Evolutionary conservation across 2,113 vertebrate species (phyloP).

Genomic region (Rhea pennata): DNA sequence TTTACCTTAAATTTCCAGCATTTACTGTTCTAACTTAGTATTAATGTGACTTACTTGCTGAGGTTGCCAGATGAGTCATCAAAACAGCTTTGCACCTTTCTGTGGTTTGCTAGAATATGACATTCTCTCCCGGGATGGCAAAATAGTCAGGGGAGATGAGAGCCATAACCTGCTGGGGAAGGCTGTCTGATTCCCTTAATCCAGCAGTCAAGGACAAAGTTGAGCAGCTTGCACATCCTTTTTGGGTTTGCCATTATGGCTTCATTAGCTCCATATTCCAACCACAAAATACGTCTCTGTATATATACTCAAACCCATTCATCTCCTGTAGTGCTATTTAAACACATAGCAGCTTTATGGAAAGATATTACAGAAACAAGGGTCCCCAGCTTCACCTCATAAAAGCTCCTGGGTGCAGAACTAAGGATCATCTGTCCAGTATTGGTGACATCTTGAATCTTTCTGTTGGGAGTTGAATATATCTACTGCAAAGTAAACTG

Average conservation of each 20-base stretch:
- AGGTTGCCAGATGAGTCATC: constrained; percentile 5
- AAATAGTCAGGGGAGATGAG: neutral
- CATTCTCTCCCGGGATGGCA: neutral
- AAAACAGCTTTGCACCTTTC: constrained; percentile 24
- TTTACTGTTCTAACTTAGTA: neutral
- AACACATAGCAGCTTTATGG: neutral
- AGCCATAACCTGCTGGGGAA: neutral
- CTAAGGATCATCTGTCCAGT: neutral
- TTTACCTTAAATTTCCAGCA: neutral
- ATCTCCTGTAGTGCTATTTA: neutral
- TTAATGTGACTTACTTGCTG: neutral
- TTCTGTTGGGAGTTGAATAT: neutral
- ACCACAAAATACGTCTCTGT: neutral
- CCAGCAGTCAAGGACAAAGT: neutral
- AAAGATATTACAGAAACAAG: neutral
- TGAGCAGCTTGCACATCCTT: neutral
- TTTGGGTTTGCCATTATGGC: constrained; percentile 10
- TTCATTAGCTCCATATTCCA: constrained; percentile 8
- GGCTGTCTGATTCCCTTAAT: neutral
- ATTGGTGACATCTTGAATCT: neutral
- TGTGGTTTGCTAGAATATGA: neutral
- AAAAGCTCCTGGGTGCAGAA: neutral
- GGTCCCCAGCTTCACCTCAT: neutral
- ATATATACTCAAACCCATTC: neutral
- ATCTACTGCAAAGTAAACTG: neutral